phyloP scores from a whole-genome alignment of 2,797 vertebrate genomes.

The Leptatherina wallacei region DNA sequence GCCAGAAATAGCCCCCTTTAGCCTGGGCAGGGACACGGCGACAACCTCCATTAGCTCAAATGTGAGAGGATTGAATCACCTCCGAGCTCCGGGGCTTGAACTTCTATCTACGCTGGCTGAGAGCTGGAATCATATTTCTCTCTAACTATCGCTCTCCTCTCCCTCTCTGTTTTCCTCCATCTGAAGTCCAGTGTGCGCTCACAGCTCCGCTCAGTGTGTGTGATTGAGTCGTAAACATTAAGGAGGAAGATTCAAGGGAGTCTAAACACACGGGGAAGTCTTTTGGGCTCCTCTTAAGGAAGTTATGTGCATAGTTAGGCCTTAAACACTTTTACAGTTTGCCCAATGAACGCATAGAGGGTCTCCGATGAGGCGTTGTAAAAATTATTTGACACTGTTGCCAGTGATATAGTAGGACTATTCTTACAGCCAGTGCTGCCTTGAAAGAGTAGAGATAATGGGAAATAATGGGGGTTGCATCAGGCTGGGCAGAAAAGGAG shows the following conservation, averaged over 20 bases:
- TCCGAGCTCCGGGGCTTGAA: constrained; percentile 63
- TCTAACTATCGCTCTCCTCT: constrained; percentile 48
- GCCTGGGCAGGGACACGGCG: constrained; percentile 57
- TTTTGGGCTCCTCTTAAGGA: constrained; percentile 53
- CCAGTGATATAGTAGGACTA: constrained; percentile 58
- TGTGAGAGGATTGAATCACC: constrained; percentile 73
- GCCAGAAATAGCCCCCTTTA: constrained; percentile 74
- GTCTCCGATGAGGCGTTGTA: constrained; percentile 49
- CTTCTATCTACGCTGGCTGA: constrained; percentile 63
- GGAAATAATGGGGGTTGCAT: constrained; percentile 71
- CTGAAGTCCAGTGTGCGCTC: constrained; percentile 56
- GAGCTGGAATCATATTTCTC: constrained; percentile 74
- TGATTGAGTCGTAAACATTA: constrained; percentile 72
- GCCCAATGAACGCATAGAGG: constrained; percentile 53
- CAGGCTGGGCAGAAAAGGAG: constrained; percentile 72
- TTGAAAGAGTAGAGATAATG: constrained; percentile 73
- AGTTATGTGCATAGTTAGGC: constrained; percentile 69
- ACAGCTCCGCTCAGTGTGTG: constrained; percentile 42
- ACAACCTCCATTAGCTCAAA: constrained; percentile 75
- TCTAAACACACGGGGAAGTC: constrained; percentile 49
- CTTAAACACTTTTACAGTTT: constrained; percentile 67
- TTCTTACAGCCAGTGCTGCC: constrained; percentile 69
- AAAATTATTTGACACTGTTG: constrained; percentile 60
- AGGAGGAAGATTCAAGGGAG: constrained; percentile 44
- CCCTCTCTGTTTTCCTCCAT: constrained; percentile 40